Conservation (phyloP, 1,140 invertebrate genomes). For the Probaryconus sp. region DNA sequence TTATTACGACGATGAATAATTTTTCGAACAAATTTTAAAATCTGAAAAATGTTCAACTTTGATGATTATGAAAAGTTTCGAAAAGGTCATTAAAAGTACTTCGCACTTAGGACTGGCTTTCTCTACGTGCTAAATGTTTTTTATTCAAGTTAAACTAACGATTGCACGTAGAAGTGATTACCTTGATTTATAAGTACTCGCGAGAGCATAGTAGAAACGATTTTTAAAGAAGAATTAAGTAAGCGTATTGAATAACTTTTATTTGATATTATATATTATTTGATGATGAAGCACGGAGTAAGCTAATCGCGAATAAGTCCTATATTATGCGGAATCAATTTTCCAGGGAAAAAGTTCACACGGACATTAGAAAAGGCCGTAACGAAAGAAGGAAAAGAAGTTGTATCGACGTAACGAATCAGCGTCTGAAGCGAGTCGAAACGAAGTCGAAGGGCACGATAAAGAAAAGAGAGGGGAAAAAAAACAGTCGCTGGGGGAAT, state of each 20-base stretch:
- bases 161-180: constrained; percentile 28
- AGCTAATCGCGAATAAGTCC: neutral
- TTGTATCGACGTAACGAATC: constrained; percentile 56
- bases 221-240: neutral
- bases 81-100: constrained; percentile 38
- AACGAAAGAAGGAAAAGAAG: constrained; percentile 26
- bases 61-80: no score
- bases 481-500: constrained; percentile 55
- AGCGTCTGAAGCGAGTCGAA: constrained; percentile 36
- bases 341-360: constrained; percentile 26
- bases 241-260: neutral
- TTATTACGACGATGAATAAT: no score
- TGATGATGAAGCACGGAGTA: neutral
- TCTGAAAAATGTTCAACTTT: no score
- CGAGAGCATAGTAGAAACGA: neutral
- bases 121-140: neutral
- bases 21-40: no score
- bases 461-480: no score
- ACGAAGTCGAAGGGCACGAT: constrained; percentile 41
- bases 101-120: constrained; percentile 18
- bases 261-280: neutral
- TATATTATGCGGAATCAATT: constrained; percentile 46
- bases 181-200: constrained; percentile 24
- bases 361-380: constrained; percentile 23
- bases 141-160: constrained; percentile 17